phyloP scores from a whole-genome alignment of 2,888 invertebrate genomes.

The Tetanocera ferruginea region DNA sequence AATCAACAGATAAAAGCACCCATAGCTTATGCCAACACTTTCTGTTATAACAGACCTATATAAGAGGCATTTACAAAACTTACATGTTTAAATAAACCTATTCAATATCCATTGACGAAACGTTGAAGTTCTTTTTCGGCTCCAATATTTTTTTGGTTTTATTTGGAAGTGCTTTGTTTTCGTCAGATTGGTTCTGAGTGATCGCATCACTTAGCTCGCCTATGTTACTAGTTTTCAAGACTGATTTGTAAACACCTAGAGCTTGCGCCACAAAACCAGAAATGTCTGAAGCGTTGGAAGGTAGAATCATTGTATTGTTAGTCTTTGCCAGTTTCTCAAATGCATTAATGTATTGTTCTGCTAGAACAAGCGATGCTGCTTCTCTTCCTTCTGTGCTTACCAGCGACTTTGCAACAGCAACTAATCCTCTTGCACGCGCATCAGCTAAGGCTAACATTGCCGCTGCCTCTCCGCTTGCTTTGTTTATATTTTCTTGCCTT shows the following conservation, averaged over 20 bases:
- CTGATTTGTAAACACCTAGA: slow-evolving; percentile 65
- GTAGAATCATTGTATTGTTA: slow-evolving; percentile 94
- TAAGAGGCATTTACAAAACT: no score
- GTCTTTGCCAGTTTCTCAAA: slow-evolving; percentile 94
- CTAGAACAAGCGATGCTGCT: slow-evolving; percentile 92
- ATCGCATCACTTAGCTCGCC: neutral
- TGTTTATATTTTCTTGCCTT: slow-evolving; percentile 93
- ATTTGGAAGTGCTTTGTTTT: neutral
- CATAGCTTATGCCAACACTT: no score
- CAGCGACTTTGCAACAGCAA: slow-evolving; percentile 79
- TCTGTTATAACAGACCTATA: no score
- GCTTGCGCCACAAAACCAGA: slow-evolving; percentile 67
- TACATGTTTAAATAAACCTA: no score
- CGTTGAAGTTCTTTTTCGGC: no score
- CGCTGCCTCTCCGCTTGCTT: slow-evolving; percentile 91
- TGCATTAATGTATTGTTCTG: slow-evolving; percentile 96
- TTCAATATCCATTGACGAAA: no score
- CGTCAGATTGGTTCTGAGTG: neutral
- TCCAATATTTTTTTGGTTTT: no score
- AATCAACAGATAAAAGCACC: no score
- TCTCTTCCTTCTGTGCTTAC: slow-evolving; percentile 77
- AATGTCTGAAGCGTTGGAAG: slow-evolving; percentile 83
- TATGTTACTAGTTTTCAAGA: slow-evolving; percentile 48
- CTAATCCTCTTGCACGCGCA: slow-evolving; percentile 88
- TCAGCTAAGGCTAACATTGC: slow-evolving; percentile 92